These are phyloP conservation scores for human (Homo sapiens) DNA, from an alignment of 2,113 vertebrate species.

Conservation along the genomic window DNA sequence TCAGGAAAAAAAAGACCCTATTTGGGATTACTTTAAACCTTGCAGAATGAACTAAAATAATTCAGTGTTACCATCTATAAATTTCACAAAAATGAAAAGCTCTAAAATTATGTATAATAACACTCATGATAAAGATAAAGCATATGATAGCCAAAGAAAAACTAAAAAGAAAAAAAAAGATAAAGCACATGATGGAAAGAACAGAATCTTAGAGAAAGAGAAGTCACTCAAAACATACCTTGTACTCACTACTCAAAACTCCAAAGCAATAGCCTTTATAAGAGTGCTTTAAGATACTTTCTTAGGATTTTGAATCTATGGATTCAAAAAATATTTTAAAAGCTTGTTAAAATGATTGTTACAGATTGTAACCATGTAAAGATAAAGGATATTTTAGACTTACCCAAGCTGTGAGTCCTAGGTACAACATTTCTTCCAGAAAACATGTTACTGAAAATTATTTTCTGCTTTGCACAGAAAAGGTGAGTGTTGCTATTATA, in stretches of 20 bases:
- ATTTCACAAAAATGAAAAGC: neutral
- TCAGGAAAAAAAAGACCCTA: neutral
- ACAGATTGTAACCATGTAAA: neutral
- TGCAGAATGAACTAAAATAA: neutral
- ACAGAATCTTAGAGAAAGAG: neutral
- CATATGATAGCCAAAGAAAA: neutral
- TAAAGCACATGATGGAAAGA: neutral
- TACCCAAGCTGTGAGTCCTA: neutral
- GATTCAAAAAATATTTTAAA: neutral
- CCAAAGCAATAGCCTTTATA: neutral
- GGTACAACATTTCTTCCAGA: neutral
- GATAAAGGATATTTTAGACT: neutral
- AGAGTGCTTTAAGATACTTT: neutral
- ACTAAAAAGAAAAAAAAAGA: no score
- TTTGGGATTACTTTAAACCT: neutral
- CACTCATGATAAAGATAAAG: neutral
- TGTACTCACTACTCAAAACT: neutral
- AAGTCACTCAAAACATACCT: neutral
- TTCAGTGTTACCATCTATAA: neutral
- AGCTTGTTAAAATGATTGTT: neutral
- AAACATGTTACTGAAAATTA: slow-evolving; percentile 10
- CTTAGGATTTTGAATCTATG: neutral
- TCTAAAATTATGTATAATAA: neutral
- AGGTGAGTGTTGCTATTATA: neutral
- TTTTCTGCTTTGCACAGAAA: neutral